Conservation (phyloP, 2,888 invertebrate species). For the Chrysodeixis includens region DNA sequence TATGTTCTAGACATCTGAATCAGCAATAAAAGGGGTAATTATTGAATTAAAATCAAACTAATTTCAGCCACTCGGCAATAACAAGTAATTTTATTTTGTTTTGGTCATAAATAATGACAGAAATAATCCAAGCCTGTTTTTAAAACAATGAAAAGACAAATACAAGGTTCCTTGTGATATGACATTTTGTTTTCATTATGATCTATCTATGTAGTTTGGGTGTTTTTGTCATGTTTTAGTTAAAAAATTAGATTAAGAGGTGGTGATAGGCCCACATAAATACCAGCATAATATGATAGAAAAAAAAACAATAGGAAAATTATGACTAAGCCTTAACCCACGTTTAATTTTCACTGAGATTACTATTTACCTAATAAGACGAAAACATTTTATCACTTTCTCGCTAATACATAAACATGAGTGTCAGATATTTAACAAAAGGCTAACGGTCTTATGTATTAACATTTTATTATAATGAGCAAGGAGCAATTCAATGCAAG, state of each 20-base stretch:
- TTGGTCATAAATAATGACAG: not conserved
- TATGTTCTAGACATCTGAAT: not conserved
- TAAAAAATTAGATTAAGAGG: too few relatives aligned
- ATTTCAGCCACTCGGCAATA: not conserved
- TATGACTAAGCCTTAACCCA: too few relatives aligned
- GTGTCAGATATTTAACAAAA: conserved; percentile 4
- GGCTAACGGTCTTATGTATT: conserved; percentile 9
- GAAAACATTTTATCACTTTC: not conserved
- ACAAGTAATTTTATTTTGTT: not conserved
- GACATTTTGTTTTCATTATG: too few relatives aligned
- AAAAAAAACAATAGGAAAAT: too few relatives aligned
- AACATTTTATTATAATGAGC: conserved; percentile 28
- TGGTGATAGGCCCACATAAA: too few relatives aligned
- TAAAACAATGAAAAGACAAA: not conserved
- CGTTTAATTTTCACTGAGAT: too few relatives aligned
- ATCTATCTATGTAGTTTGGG: too few relatives aligned
- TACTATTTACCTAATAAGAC: too few relatives aligned
- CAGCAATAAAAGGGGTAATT: not conserved
- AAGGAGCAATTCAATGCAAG: conserved; percentile 27
- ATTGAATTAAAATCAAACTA: not conserved
- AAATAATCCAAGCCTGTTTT: not conserved
- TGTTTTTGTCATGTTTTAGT: too few relatives aligned
- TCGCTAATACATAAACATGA: conserved; percentile 3
- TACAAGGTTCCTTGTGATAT: not conserved
- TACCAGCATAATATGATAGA: too few relatives aligned